phyloP scores from a whole-genome alignment of 1,140 invertebrate genomes.

The Oryzaephilus surinamensis region DNA sequence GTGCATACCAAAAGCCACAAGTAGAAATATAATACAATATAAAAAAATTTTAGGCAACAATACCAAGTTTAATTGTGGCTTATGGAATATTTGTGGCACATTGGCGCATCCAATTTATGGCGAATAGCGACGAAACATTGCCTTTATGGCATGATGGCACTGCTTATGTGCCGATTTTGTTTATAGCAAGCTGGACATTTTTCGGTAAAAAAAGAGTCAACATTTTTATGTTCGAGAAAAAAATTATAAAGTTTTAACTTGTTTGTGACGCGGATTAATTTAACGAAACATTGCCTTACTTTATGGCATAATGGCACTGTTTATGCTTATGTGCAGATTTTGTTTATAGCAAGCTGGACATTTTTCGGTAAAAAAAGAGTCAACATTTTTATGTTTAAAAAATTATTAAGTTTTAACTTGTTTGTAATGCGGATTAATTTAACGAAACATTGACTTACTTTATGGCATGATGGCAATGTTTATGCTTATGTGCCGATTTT shows the following conservation, averaged over 20 bases:
- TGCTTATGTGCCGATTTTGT: slow-evolving; percentile 26
- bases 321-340: slow-evolving; percentile 23
- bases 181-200: slow-evolving; percentile 20
- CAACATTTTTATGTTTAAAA: too few species aligned
- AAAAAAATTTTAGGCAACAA: slow-evolving; percentile 19
- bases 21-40: slow-evolving; percentile 8
- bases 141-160: too few species aligned
- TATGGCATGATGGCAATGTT: too few species aligned
- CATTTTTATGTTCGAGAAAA: too few species aligned
- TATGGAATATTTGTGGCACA: slow-evolving; percentile 26
- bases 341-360: slow-evolving; percentile 23
- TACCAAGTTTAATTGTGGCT: slow-evolving; percentile 24
- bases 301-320: too few species aligned
- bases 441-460: slow-evolving; percentile 18
- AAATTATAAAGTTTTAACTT: too few species aligned
- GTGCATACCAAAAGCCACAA: too few species aligned
- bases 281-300: slow-evolving; percentile 18
- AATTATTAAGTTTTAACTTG: too few species aligned
- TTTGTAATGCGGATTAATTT: too few species aligned
- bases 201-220: slow-evolving; percentile 19
- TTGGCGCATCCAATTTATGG: slow-evolving; percentile 17
- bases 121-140: slow-evolving; percentile 21
- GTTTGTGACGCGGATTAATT: too few species aligned
- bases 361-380: slow-evolving; percentile 21
- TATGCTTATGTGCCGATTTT: slow-evolving; percentile 25